Evolutionary conservation across 2,113 vertebrate species (phyloP), one percentile per base, ranked within the genome.

Genomic region (Ctenomys sociabilis): DNA sequence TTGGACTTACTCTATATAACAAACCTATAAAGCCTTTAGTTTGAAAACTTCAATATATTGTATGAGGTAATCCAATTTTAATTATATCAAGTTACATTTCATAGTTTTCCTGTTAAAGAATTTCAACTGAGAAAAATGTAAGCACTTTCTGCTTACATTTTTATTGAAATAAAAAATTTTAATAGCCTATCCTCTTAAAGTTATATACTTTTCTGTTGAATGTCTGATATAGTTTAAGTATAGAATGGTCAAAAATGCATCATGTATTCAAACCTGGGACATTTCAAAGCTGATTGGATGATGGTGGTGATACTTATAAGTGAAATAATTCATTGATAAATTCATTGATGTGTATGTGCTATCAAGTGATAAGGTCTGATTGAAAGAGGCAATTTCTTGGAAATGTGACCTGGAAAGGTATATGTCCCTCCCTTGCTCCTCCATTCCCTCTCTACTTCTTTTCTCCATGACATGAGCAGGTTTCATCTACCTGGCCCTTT

Each of bases 31-130:
- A 85, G 40, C 28, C 54, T 87, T 49, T 63, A 64, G 57, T 83
- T 92, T 68, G 30, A 75, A n/a, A 40, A 43, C 7, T 40, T 11
- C 40, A 68, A 8, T 43, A 80, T 49, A n/a, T 24, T 54, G 14
- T 11, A 81, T 83, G 59, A 90, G 4, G 49, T 72, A 82, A 21
- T 22, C 9, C n/a, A 26, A 28, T 3, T 52, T 95, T n/a, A 90
- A 5, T 49, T 61, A 92, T 35, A 85, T 57, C 32, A 66, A 54
- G 26, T 63, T 24, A 45, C 19, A n/a, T 85, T 72, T 52, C 49
- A 81, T 75, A 87, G 81, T 21, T 88, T 95, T 77, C n/a, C 93
- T 85, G 82, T 3, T 59, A 35, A 81, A 66, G 40, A 91, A 63
- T 85, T 72, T 70, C 77, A 45, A 89, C 19, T 30, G 40, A 93